Evolutionary conservation across 2,797 vertebrate genomes (phyloP), one percentile per base, ranked within the genome.

Genomic region (Sebastes miniatus): DNA sequence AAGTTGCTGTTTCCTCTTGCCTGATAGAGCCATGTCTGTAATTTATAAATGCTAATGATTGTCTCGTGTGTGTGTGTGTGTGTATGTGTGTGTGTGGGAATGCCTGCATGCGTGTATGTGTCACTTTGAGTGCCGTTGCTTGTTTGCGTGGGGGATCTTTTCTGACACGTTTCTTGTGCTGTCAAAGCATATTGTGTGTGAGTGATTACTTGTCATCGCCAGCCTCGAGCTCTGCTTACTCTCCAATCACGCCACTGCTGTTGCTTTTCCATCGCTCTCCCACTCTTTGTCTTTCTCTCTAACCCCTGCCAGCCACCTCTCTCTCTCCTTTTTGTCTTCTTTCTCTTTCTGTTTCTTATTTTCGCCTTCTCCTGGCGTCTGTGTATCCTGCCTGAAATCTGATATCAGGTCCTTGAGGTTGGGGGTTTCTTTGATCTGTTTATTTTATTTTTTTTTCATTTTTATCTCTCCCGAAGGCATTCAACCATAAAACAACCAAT

Each of bases 161-260:
- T 89, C 76, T 89, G 88, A 93, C 89, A 91, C 32, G 36, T 92
- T 90, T 92, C 89, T 89, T 84, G 80, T 85, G 92, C 91, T 93
- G 92, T 95, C 93, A 92, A 82, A 92, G 83, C 90, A 83, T 82
- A 91, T 93, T 89, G 89, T 92, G 87, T 80, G 71, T 94, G 93
- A 94, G 87, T 91, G 92, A 94, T 93, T 92, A 92, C 84, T 86
- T 92, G 94, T 93, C 94, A 95, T 87, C 69, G 59, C 80, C 62
- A 89, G 88, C 87, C 89, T 80, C 62, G 81, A 90, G 88, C 89
- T 88, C 76, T 79, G 69, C 84, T 89, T 82, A 80, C 80, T 80
- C 76, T 81, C 83, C 63, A 65, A 85, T 89, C 85, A 86, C 68
- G 43, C 84, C 77, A 52, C 80, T 47, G 58, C 69, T 77, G 81